phyloP scores from a whole-genome alignment of 1,140 invertebrate genomes.

The Lepidostoma basale region DNA sequence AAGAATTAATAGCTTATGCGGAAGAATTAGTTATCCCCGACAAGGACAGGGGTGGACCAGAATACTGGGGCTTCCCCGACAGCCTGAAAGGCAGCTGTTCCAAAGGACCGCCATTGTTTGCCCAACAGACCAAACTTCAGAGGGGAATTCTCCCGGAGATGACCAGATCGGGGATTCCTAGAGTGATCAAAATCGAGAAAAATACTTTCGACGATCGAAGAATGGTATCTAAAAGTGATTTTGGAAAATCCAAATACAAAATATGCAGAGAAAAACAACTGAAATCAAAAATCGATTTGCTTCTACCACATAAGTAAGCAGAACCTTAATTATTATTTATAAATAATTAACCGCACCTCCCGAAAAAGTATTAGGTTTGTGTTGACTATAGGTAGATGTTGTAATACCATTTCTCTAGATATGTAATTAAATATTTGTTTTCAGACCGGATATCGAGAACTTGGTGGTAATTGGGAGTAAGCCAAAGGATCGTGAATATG shows the following conservation, averaged over 20 bases:
- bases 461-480: constrained; percentile 28
- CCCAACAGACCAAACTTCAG: constrained; percentile 31
- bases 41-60: constrained; percentile 36
- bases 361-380: not conserved
- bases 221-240: not conserved
- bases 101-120: constrained; percentile 31
- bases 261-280: constrained; percentile 22
- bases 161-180: constrained; percentile 45
- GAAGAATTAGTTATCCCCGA: constrained; percentile 8
- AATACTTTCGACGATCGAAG: not conserved
- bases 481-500: not conserved
- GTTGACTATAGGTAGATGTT: not conserved
- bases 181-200: constrained; percentile 48
- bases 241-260: constrained; percentile 23
- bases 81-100: constrained; percentile 22
- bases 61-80: constrained; percentile 46
- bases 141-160: constrained; percentile 37
- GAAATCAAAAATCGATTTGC: constrained; percentile 26
- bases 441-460: constrained; percentile 28
- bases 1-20: constrained; percentile 45
- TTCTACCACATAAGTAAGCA: constrained; percentile 29
- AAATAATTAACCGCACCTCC: not conserved
- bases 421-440: not conserved
- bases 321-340: not conserved
- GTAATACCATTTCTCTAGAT: not conserved